phyloP scores from a whole-genome alignment of 2,113 vertebrate species.

The Anarhynchus alexandrinus region DNA sequence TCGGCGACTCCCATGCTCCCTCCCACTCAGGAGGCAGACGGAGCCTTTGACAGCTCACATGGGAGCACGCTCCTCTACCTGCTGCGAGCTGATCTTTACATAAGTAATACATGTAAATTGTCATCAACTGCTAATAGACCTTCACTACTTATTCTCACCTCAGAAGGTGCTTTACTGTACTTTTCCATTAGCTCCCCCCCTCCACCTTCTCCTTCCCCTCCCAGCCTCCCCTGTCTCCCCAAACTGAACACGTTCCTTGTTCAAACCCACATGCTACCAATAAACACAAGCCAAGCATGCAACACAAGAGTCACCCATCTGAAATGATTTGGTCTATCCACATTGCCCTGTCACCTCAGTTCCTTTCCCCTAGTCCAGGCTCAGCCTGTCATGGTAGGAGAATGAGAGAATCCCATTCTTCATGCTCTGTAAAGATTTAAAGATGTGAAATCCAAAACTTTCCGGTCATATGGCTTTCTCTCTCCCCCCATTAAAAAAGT shows the following conservation, averaged over 20 bases:
- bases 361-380: not conserved
- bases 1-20: not conserved
- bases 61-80: slow-evolving; percentile 17
- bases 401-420: not conserved
- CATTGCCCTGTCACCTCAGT: not conserved
- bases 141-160: slow-evolving; percentile 8
- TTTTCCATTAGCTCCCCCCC: slow-evolving; percentile 35
- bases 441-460: slow-evolving; percentile 46
- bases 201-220: not conserved
- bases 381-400: not conserved
- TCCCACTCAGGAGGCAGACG: not conserved
- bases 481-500: not conserved
- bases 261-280: not conserved
- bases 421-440: slow-evolving; percentile 41
- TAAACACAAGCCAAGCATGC: not conserved
- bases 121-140: slow-evolving; percentile 29
- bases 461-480: not conserved
- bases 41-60: slow-evolving; percentile 57
- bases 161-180: slow-evolving; percentile 13
- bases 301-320: not conserved
- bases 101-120: slow-evolving; percentile 33
- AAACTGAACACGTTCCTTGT: not conserved
- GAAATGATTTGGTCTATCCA: not conserved
- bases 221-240: not conserved
- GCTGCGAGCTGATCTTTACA: slow-evolving; percentile 29